Conservation (phyloP, 2,888 invertebrate species). For the Norana najaformis region DNA sequence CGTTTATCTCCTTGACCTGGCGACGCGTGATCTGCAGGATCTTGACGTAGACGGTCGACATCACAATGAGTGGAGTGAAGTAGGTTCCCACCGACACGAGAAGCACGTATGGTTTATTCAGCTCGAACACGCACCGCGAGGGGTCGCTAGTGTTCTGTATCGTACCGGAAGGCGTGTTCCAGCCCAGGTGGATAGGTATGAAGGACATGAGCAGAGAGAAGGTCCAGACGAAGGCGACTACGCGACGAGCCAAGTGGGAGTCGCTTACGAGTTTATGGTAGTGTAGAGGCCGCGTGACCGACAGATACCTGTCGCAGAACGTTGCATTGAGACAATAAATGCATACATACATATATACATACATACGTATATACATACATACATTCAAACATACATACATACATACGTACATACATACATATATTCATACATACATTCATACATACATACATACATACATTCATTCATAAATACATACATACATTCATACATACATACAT, state of each 20-base stretch:
- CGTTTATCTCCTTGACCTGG: conserved; percentile 46
- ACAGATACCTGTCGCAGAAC: conserved; percentile 36
- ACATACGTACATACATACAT: neutral
- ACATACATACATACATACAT: no score
- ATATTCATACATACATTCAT: neutral
- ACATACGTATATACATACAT: neutral
- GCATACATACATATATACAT: neutral
- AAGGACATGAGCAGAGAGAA: conserved; percentile 45
- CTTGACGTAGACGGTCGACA: conserved; percentile 44
- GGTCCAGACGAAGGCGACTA: conserved; percentile 41
- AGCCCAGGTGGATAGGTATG: conserved; percentile 46
- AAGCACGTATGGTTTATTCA: conserved; percentile 43
- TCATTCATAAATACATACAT: no score
- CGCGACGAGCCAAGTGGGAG: conserved; percentile 22
- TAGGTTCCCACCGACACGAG: conserved; percentile 43
- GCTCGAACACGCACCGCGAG: conserved; percentile 39
- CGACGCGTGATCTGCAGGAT: conserved; percentile 40
- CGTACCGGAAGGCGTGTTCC: conserved; percentile 41
- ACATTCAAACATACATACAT: neutral
- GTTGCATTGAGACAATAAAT: neutral
- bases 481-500: no score
- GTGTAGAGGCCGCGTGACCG: conserved; percentile 42
- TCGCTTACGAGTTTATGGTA: conserved; percentile 38
- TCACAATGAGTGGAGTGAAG: conserved; percentile 44
- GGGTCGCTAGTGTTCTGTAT: conserved; percentile 39